Conservation (phyloP, 2,797 vertebrate genomes). For the Selene dorsalis region DNA sequence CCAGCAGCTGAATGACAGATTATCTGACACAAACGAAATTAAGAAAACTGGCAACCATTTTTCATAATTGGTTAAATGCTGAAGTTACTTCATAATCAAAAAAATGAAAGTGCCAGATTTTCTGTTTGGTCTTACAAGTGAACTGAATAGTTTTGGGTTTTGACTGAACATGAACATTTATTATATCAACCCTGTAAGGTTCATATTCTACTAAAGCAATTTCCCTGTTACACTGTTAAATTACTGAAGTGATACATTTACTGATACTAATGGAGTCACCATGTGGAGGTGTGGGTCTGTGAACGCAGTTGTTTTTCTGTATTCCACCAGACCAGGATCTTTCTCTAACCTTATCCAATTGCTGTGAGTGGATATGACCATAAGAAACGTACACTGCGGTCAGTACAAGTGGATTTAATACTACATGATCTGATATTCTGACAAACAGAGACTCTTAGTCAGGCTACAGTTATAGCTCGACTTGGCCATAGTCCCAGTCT, state of each 20-base stretch:
- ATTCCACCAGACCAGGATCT: background rate
- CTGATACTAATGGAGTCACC: no score
- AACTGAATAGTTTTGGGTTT: background rate
- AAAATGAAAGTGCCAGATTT: background rate
- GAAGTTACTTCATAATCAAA: no score
- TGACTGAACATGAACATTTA: background rate
- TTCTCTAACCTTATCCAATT: no score
- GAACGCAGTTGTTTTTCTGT: background rate
- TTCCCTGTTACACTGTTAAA: background rate
- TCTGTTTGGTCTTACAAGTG: background rate
- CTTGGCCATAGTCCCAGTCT: no score
- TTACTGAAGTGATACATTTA: no score
- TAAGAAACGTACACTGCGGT: no score
- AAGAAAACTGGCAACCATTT: background rate
- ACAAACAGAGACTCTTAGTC: no score
- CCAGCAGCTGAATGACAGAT: background rate
- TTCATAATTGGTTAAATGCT: background rate
- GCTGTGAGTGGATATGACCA: no score
- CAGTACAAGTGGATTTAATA: background rate
- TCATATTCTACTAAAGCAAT: background rate
- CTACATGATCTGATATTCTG: background rate
- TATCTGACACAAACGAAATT: background rate
- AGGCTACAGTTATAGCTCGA: no score
- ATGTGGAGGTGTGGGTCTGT: background rate
- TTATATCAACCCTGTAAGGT: background rate